Evolutionary conservation across 1,140 invertebrate genomes (phyloP).

Genomic region (Lanistes nyassanus): DNA sequence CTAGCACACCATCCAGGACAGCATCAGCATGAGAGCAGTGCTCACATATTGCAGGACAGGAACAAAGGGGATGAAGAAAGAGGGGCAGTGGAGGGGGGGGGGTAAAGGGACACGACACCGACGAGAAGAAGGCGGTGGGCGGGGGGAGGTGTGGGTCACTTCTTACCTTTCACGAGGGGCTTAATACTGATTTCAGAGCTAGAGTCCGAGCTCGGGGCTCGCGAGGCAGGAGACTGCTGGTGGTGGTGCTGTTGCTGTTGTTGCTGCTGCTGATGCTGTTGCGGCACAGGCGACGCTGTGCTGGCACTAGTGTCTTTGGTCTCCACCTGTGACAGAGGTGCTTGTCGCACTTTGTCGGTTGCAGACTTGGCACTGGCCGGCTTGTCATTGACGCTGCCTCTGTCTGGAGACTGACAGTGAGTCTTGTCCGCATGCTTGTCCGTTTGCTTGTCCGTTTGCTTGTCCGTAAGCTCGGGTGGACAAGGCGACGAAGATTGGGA

Average conservation of each 20-base stretch:
- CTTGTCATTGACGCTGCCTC: too few relatives aligned
- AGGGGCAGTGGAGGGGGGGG: background rate
- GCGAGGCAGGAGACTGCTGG: background rate
- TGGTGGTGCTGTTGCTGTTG: slow-evolving; percentile 4
- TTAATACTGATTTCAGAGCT: slow-evolving; percentile 25
- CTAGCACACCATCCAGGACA: too few relatives aligned
- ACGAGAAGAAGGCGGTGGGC: background rate
- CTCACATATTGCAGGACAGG: background rate
- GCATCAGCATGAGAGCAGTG: too few relatives aligned
- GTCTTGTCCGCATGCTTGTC: too few relatives aligned
- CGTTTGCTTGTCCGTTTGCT: slow-evolving; percentile 15
- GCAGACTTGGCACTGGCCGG: background rate
- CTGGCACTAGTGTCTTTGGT: slow-evolving; percentile 1
- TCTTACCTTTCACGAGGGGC: slow-evolving; percentile 23
- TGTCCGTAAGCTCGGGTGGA: slow-evolving; percentile 1
- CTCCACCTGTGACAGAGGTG: too few relatives aligned
- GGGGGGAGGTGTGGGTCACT: slow-evolving; percentile 7
- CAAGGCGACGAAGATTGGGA: slow-evolving; percentile 22
- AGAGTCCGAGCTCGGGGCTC: background rate
- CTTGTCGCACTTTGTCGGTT: background rate
- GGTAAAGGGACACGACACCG: background rate
- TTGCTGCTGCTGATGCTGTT: background rate
- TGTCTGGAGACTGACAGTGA: too few relatives aligned
- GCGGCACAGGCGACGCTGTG: background rate
- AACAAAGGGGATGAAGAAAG: background rate